phyloP scores from a whole-genome alignment of 2,113 vertebrate species.

The Pardalotus punctatus region DNA sequence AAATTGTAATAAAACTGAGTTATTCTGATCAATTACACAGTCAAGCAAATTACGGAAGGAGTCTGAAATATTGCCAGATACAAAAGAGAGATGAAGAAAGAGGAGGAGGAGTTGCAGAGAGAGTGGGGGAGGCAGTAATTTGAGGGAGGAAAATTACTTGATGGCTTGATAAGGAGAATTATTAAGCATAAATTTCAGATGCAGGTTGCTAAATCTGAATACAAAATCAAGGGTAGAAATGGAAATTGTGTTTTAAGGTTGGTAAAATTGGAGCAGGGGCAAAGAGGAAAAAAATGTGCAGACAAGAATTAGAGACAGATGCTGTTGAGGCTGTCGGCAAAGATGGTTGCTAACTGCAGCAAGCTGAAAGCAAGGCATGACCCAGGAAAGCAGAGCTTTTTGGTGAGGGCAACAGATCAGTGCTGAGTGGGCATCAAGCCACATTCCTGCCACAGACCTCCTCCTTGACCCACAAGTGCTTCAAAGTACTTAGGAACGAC shows the following conservation, averaged over 20 bases:
- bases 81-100: constrained; percentile 47
- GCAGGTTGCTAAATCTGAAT: constrained; percentile 55
- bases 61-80: constrained; percentile 63
- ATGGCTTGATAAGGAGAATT: constrained; percentile 59
- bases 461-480: neutral
- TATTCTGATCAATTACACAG: constrained; percentile 71
- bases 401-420: neutral
- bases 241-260: constrained; percentile 11
- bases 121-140: constrained; percentile 28
- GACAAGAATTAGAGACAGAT: neutral
- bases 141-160: constrained; percentile 63
- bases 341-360: neutral
- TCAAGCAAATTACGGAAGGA: constrained; percentile 54
- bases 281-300: neutral
- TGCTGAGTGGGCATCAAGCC: neutral
- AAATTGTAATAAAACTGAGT: constrained; percentile 68
- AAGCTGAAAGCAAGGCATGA: constrained; percentile 6
- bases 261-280: neutral
- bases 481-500: constrained; percentile 13
- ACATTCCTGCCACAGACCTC: neutral
- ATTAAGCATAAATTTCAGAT: constrained; percentile 49
- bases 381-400: neutral
- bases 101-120: constrained; percentile 37
- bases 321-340: neutral
- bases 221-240: constrained; percentile 21